Conservation (phyloP, 30 jellyfish, hydroid and myxozoan species). For the Hydractinia symbiolongicarpus region DNA sequence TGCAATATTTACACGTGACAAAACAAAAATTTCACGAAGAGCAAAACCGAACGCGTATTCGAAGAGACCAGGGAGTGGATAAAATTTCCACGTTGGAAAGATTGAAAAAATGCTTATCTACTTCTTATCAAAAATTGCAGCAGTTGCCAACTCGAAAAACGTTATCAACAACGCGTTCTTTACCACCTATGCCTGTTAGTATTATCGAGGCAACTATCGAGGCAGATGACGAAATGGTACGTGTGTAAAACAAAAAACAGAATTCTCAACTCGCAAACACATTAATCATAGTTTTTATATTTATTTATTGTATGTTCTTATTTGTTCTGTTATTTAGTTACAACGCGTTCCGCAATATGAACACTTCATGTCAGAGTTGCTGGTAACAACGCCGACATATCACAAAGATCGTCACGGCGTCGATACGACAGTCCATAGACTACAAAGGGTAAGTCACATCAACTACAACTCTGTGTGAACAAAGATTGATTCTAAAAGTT, state of each 20-base stretch:
- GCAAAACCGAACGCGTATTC: too few relatives aligned
- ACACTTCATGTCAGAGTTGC: constrained; percentile 14
- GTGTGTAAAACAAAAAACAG: not conserved
- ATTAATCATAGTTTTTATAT: too few relatives aligned
- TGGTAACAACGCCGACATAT: constrained; percentile 3
- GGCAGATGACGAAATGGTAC: not conserved
- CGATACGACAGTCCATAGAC: constrained; percentile 9
- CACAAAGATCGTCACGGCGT: constrained; percentile 6
- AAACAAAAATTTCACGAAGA: too few relatives aligned
- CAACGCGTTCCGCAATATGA: constrained; percentile 26
- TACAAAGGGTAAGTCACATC: constrained; percentile 3
- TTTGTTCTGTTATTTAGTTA: not conserved
- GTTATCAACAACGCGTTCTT: constrained; percentile 7
- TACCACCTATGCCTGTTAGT: not conserved
- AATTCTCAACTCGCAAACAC: too few relatives aligned
- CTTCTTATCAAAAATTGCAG: not conserved
- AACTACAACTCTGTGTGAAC: not conserved
- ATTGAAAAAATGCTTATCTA: not conserved
- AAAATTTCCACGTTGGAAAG: not conserved
- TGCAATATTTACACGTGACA: too few relatives aligned
- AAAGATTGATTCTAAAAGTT: too few relatives aligned
- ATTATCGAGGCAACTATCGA: not conserved
- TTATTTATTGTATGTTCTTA: not conserved
- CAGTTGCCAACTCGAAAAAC: constrained; percentile 3
- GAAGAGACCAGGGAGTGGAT: not conserved